Evolutionary conservation across 92 coral and sea anemone species (phyloP).

Genomic region (Epizoanthus fatuus): DNA sequence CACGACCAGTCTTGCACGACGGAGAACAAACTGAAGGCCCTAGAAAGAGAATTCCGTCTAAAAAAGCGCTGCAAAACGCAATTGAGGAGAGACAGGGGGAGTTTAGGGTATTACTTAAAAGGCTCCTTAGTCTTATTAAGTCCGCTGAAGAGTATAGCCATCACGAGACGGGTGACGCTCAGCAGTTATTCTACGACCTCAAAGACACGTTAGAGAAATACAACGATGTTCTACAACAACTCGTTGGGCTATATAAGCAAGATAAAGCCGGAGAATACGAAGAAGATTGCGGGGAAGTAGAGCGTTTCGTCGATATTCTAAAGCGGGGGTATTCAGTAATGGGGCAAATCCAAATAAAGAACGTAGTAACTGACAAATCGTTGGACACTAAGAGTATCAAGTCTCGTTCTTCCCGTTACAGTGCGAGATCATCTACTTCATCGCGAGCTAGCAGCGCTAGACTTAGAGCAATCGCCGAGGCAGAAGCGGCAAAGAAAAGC

Average conservation of each 20-base stretch:
- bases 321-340: conserved; percentile 13
- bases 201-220: conserved; percentile 13
- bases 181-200: conserved; percentile 19
- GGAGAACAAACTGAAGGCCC: neutral
- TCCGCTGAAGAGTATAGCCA: conserved; percentile 20
- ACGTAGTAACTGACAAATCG: conserved; percentile 7
- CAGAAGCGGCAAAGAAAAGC: conserved; percentile 8
- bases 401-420: neutral
- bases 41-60: conserved; percentile 4
- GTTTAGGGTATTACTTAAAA: neutral
- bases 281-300: conserved; percentile 23
- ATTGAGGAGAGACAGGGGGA: neutral
- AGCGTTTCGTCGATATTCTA: neutral
- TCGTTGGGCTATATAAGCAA: conserved; percentile 6
- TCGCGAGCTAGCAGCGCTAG: conserved; percentile 16
- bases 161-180: conserved; percentile 4
- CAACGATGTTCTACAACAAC: conserved; percentile 4
- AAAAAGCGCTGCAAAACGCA: conserved; percentile 6
- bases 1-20: conserved; percentile 6
- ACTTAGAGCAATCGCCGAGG: conserved; percentile 13
- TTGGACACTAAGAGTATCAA: conserved; percentile 12
- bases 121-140: conserved; percentile 15
- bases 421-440: neutral
- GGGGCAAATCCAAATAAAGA: conserved; percentile 13
- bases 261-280: conserved; percentile 9